A percentile compares a stretch with the other conserved stretches of the same genome.
Conservation (phyloP, 2,113 vertebrate species). For the Tyrannus savana region DNA sequence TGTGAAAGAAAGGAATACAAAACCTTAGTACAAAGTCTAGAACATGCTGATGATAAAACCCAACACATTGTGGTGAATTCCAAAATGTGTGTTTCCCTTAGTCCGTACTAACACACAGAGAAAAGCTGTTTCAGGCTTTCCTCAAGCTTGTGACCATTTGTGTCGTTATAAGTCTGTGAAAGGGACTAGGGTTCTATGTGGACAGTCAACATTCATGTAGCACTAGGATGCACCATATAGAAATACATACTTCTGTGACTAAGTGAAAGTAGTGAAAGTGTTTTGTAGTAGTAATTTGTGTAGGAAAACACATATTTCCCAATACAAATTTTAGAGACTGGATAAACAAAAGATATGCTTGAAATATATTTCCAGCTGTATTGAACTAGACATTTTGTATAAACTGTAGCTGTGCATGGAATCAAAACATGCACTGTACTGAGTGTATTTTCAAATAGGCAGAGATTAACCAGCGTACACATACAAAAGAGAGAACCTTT, state of each 20-base stretch:
- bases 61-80: neutral
- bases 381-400: neutral
- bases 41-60: neutral
- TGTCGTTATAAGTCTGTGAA: fast-evolving
- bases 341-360: neutral
- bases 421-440: neutral
- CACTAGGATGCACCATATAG: neutral
- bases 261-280: neutral
- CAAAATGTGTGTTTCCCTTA: neutral
- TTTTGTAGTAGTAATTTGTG: neutral
- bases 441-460: neutral
- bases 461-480: neutral
- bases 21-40: neutral
- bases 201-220: fast-evolving
- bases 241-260: neutral
- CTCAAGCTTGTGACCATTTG: neutral
- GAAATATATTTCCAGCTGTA: neutral
- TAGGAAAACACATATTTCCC: neutral
- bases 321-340: neutral
- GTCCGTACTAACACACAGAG: neutral
- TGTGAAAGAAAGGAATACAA: neutral
- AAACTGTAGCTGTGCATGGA: neutral
- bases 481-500: neutral
- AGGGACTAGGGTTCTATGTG: neutral
- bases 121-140: neutral